Evolutionary conservation across 1,140 invertebrate species (phyloP), one percentile per base, ranked within the genome.

Genomic region (Drosophila santomea): DNA sequence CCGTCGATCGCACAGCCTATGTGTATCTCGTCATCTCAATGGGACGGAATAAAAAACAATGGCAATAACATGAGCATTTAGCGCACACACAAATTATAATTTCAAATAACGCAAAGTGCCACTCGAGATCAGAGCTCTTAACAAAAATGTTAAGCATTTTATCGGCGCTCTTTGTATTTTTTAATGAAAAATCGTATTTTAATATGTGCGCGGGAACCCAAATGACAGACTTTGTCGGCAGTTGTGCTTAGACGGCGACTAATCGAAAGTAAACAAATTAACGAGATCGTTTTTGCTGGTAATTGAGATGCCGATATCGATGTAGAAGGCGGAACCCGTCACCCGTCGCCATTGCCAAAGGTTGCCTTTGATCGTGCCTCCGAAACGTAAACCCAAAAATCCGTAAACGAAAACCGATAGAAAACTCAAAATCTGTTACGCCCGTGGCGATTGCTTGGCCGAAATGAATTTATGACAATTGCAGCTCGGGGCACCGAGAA

Each of bases 71-170:
- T 83, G 73, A 79, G 61, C 74, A 82, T 84, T 82, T 82, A 82
- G 79, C 79, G 74, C 80, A 80, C 61, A 77, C 51, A 86, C 83
- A 86, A 86, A 86, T 86, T 89, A 89, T 89, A 90, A 90, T 89
- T 89, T 89, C 80, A 89, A 88, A 88, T 88, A 71, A 62, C 68
- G 45, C 57, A 89, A 90, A 89, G 84, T 89, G 84, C 85, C 85
- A 89, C 84, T 89, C 59, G 80, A 89, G 77, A 74, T 68, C 75
- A n/a, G 25, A 68, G 83, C 80, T 76, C 76, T 86, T 77, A 71
- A 80, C 84, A 89, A 71, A 89, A 89, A 89, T 88, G 83, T 89
- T 83, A 77, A 82, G 56, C 72, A 88, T 88, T 88, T 88, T 89
- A 88, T 88, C 75, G 74, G 72, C 60, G 7, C 32, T 73, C 74